These are phyloP conservation scores for Drosophila merina DNA, from an alignment of 2,888 invertebrate species.

Conservation along the genomic window DNA sequence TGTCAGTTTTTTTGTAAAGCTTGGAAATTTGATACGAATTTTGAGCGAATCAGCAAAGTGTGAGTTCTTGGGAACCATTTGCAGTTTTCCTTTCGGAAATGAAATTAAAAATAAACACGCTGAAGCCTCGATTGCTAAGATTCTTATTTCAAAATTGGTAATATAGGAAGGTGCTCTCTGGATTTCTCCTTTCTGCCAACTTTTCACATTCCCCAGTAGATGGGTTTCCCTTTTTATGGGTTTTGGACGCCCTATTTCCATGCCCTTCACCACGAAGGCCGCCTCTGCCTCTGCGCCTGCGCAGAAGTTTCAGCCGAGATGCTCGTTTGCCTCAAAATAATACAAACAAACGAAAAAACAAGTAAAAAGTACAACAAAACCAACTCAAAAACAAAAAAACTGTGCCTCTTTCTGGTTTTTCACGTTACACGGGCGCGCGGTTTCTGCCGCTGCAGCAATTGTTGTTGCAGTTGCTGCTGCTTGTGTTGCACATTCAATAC, in stretches of 20 bases:
- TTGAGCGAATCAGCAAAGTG: background rate
- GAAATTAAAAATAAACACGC: background rate
- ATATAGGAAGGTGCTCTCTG: background rate
- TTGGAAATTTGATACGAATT: background rate
- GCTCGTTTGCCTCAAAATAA: slow-evolving; percentile 51
- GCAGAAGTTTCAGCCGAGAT: slow-evolving; percentile 35
- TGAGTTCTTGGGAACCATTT: no score
- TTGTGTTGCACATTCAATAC: slow-evolving; percentile 53
- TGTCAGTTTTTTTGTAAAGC: background rate
- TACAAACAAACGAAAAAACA: slow-evolving; percentile 25
- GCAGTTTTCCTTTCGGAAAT: no score
- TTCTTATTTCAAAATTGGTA: background rate
- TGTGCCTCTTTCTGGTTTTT: slow-evolving; percentile 79
- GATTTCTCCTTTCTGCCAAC: slow-evolving; percentile 4
- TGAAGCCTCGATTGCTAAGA: no score
- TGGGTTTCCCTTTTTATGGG: slow-evolving; percentile 27
- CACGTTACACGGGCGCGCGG: slow-evolving; percentile 60
- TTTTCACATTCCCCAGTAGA: background rate
- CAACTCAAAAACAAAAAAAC: slow-evolving; percentile 45
- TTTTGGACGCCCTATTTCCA: slow-evolving; percentile 32
- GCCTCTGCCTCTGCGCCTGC: slow-evolving; percentile 43
- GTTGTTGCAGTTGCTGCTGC: slow-evolving; percentile 46
- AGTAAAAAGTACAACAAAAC: slow-evolving; percentile 36
- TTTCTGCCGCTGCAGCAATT: slow-evolving; percentile 42
- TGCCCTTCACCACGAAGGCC: slow-evolving; percentile 49